phyloP scores from a whole-genome alignment of 2,888 invertebrate genomes.

The Calliscelio sp. region DNA sequence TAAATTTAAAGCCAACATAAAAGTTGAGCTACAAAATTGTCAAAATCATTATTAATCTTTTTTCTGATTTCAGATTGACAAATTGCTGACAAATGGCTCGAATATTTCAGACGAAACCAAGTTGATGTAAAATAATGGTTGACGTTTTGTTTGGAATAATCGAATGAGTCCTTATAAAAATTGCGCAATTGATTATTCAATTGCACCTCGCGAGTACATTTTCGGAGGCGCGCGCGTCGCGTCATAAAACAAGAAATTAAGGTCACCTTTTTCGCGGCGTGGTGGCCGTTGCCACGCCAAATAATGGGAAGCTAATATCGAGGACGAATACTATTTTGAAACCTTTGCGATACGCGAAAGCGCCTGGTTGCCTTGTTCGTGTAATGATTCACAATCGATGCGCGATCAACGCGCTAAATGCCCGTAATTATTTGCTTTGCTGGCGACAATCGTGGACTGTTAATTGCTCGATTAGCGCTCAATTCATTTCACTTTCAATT shows the following conservation, averaged over 20 bases:
- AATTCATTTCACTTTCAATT: background rate
- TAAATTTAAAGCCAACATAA: constrained; percentile 31
- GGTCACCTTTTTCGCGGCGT: constrained; percentile 70
- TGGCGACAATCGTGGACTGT: constrained; percentile 35
- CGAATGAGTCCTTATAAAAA: constrained; percentile 17
- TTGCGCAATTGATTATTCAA: constrained; percentile 63
- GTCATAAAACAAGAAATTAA: constrained; percentile 73
- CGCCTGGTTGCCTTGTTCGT: constrained; percentile 68
- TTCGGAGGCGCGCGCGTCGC: constrained; percentile 58
- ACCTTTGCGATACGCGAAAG: constrained; percentile 71
- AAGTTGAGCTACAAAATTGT: too few species aligned
- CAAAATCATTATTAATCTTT: too few species aligned
- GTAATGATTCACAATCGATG: constrained; percentile 70
- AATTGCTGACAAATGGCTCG: too few species aligned
- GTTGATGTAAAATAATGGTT: too few species aligned
- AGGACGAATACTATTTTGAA: constrained; percentile 74
- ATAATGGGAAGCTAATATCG: constrained; percentile 73
- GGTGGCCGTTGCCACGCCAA: constrained; percentile 63
- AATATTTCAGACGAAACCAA: too few species aligned
- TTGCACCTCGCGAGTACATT: constrained; percentile 58
- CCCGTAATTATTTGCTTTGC: constrained; percentile 58
- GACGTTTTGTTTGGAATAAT: too few species aligned
- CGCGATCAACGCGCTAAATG: constrained; percentile 50
- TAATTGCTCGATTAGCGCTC: constrained; percentile 48
- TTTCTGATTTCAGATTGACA: too few species aligned